A percentile compares a stretch with the other conserved stretches of the same genome.
phyloP scores from a whole-genome alignment of 1,140 invertebrate species.

The Heliconius congener region DNA sequence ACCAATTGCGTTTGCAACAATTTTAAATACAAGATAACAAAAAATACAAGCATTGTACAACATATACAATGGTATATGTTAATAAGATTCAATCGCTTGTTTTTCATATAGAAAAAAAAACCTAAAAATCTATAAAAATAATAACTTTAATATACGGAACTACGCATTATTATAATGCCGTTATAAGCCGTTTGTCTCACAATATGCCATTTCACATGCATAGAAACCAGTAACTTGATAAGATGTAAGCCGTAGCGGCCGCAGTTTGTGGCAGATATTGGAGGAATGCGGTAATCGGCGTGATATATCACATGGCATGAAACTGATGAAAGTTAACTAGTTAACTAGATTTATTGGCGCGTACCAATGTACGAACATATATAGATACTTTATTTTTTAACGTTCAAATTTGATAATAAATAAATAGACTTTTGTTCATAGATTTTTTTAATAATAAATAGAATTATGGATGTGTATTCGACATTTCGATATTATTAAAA shows the following conservation, averaged over 20 bases:
- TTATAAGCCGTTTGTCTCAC: constrained; percentile 23
- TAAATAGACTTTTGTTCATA: neutral
- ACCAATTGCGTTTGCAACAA: too few relatives aligned
- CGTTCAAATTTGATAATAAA: neutral
- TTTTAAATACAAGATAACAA: too few relatives aligned
- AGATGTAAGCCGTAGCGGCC: constrained; percentile 32
- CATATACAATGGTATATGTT: too few relatives aligned
- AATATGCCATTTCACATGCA: constrained; percentile 24
- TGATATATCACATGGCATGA: constrained; percentile 30
- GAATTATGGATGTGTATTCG: too few relatives aligned
- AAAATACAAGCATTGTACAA: too few relatives aligned
- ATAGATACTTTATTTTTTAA: neutral
- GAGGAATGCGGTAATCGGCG: constrained; percentile 29
- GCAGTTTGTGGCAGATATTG: constrained; percentile 31
- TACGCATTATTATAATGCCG: neutral
- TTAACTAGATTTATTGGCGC: constrained; percentile 18
- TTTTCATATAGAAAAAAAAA: neutral
- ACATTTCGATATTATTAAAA: too few relatives aligned
- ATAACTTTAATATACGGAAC: too few relatives aligned
- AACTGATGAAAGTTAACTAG: constrained; percentile 36
- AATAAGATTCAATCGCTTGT: neutral
- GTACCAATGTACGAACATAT: neutral
- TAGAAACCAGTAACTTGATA: constrained; percentile 35
- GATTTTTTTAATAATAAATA: too few relatives aligned
- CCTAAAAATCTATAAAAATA: too few relatives aligned